Percentiles rank a stretch among this genome's conserved stretches.
These are phyloP conservation scores for Hylyphantes graminicola DNA, from an alignment of 1,140 invertebrate genomes.

Conservation along the genomic window DNA sequence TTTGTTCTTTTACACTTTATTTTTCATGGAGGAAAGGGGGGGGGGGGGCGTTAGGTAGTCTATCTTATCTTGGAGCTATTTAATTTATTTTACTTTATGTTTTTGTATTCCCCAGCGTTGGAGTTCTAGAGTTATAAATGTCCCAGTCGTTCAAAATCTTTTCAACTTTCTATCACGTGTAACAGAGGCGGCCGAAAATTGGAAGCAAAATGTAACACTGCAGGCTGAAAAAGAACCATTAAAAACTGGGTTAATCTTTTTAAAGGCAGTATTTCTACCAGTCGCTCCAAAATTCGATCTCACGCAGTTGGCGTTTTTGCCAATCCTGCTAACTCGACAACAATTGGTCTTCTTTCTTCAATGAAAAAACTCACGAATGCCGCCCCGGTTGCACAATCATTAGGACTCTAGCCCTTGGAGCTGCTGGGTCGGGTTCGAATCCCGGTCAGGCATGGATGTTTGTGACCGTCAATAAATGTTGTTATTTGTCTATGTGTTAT, in stretches of 20 bases:
- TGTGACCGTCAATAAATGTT: too few species aligned
- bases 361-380: too few species aligned
- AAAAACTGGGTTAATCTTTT: constrained; percentile 58
- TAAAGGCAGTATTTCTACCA: constrained; percentile 43
- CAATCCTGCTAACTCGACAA: too few species aligned
- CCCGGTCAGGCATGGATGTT: too few species aligned
- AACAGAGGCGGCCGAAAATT: constrained; percentile 38
- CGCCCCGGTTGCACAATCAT: too few species aligned
- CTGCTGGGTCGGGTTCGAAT: too few species aligned
- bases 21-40: constrained; percentile 1
- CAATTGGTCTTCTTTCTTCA: too few species aligned
- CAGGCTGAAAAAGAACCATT: constrained; percentile 52
- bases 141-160: constrained; percentile 53
- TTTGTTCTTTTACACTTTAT: constrained; percentile 52
- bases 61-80: constrained; percentile 54
- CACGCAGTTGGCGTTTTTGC: not conserved
- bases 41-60: constrained; percentile 32
- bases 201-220: constrained; percentile 55
- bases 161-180: constrained; percentile 51
- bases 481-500: too few species aligned
- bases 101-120: constrained; percentile 44
- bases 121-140: constrained; percentile 51
- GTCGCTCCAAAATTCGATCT: constrained; percentile 52
- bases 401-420: too few species aligned
- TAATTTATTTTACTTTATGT: constrained; percentile 54